Base-by-base conservation (phyloP, 2,888 invertebrate genomes). In the Eulithis prunata region DNA sequence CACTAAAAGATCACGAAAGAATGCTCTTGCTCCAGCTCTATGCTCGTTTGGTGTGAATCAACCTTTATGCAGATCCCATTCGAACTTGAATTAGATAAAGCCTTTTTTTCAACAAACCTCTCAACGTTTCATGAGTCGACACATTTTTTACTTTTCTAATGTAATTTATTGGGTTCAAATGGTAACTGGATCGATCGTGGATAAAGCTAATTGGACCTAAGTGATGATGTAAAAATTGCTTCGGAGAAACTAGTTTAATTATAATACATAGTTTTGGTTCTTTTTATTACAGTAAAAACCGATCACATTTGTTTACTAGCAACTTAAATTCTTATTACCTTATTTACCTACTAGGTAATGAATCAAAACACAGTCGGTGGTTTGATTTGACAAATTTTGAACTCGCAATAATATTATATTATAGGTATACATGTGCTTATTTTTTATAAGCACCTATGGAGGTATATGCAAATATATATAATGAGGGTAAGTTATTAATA, bases 141-240 rank as follows among this genome's bases (percentile, higher is more conserved):
- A 53, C 6, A 52, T 64, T 69, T 69, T 66, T 64, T 69, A 57
- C 57, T 62, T 52, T 41, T 56, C 57, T 66, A 69, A 69, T 63
- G 64, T 66, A 66, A 66, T 69, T 69, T 69, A 63, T 66, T 64
- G 66, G 57, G 58, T 66, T 61, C 60, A 64, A 55, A 66, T 60
- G 66, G 60, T 41, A 55, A 62, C 66, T 57, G 58, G 59, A 54
- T 55, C 41, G 69, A 69, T 66, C 66, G 41, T 55, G 62, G 64
- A 69, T 66, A 69, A 69, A 64, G 45, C 62, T 69, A 69, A 69
- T 66, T 68, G 63, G 68, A 66, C 55, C 41, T 61, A 64, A 64
- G 66, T 66, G 64, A 69, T 66, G 63, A 66, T 36, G 62, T 62
- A 58, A 51, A 61, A 68, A 68, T 66, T 56, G 59, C 57, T 55